phyloP scores from a whole-genome alignment of 2,888 invertebrate genomes.

The Pachliopta kotzebuea region DNA sequence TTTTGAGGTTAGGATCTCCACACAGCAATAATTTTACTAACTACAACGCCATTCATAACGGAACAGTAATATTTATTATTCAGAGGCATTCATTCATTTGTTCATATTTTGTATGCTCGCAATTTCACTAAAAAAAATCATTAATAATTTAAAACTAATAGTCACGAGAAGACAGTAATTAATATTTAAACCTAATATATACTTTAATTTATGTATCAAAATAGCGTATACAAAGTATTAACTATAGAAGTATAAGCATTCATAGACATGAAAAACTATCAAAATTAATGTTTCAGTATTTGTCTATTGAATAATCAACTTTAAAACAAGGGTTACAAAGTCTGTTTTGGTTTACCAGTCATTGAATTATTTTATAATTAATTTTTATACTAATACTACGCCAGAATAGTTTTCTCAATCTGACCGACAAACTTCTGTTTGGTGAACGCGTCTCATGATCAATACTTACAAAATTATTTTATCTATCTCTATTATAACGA shows the following conservation, averaged over 20 bases:
- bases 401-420: neutral
- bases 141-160: neutral
- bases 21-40: neutral
- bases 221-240: conserved; percentile 4
- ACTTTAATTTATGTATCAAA: neutral
- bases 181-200: neutral
- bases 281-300: conserved; percentile 1
- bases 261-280: conserved; percentile 16
- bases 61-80: too few relatives aligned
- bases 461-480: neutral
- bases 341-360: neutral
- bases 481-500: too few relatives aligned
- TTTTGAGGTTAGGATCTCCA: too few relatives aligned
- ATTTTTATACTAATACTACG: conserved; percentile 5
- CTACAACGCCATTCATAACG: neutral
- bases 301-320: neutral
- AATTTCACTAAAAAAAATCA: too few relatives aligned
- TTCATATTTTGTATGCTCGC: too few relatives aligned
- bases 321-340: neutral
- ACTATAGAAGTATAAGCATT: conserved; percentile 13
- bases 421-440: too few relatives aligned
- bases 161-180: neutral
- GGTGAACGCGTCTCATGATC: too few relatives aligned
- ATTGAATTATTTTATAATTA: neutral
- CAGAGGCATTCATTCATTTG: too few relatives aligned